Conservation (phyloP, 2,113 vertebrate genomes). For the Alosa alosa region DNA sequence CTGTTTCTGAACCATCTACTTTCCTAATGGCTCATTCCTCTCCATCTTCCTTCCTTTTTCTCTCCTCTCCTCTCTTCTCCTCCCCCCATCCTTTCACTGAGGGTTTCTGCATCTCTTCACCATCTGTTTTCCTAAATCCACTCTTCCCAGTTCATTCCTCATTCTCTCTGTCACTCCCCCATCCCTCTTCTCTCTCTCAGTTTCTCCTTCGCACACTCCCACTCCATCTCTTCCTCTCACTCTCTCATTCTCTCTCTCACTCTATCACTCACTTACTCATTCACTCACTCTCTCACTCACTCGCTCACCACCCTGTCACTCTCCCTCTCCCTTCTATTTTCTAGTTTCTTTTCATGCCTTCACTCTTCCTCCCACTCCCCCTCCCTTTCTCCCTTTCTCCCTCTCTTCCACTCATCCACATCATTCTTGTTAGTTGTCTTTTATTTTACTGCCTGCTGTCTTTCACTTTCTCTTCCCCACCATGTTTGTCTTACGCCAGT, state of each 20-base stretch:
- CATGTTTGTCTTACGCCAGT: not conserved
- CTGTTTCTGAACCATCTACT: no score
- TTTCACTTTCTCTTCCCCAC: not conserved
- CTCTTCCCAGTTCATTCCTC: not conserved
- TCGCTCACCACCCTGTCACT: not conserved
- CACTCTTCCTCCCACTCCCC: not conserved
- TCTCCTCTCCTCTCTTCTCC: not conserved
- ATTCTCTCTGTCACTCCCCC: not conserved
- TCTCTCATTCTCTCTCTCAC: not conserved
- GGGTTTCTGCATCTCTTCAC: not conserved
- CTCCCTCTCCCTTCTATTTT: not conserved
- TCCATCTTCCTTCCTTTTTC: not conserved
- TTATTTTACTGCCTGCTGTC: not conserved
- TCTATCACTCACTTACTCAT: not conserved
- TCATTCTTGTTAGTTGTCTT: not conserved
- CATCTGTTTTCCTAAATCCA: not conserved
- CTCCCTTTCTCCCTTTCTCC: not conserved
- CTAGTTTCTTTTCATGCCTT: not conserved
- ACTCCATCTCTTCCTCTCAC: not conserved
- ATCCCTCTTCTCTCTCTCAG: not conserved
- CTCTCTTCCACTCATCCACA: not conserved
- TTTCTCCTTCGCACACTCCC: not conserved
- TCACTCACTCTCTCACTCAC: not conserved
- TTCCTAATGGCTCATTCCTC: not conserved
- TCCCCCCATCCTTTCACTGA: no score